phyloP scores from a whole-genome alignment of 2,888 invertebrate species.

The Spicauda simplicius region DNA sequence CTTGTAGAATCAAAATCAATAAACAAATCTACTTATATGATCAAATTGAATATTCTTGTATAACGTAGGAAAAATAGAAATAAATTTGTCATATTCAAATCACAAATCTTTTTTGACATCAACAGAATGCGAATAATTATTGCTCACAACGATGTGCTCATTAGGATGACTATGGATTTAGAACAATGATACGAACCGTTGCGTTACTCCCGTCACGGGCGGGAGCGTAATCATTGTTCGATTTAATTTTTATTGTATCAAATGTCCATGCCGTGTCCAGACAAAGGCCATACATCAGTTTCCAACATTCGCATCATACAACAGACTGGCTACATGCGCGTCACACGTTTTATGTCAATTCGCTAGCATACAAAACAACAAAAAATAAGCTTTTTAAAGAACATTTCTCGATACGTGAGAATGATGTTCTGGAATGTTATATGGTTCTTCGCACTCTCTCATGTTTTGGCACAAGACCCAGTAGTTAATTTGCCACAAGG shows the following conservation, averaged over 20 bases:
- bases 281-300: constrained; percentile 55
- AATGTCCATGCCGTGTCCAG: constrained; percentile 49
- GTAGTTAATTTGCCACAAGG: constrained; percentile 84
- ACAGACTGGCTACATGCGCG: too few species aligned
- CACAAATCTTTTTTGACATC: not conserved
- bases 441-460: constrained; percentile 43
- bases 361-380: constrained; percentile 10
- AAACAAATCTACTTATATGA: too few species aligned
- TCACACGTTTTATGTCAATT: constrained; percentile 27
- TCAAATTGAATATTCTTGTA: too few species aligned
- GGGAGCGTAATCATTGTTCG: constrained; percentile 74
- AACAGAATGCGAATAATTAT: not conserved
- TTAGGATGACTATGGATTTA: constrained; percentile 54
- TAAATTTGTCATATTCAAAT: too few species aligned
- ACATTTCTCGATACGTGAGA: not conserved
- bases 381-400: not conserved
- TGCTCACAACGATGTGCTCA: not conserved
- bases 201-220: constrained; percentile 73
- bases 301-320: too few species aligned
- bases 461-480: constrained; percentile 73
- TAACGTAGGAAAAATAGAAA: too few species aligned
- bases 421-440: constrained; percentile 39
- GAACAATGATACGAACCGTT: constrained; percentile 70
- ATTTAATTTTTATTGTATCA: constrained; percentile 68
- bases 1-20: too few species aligned